Evolutionary conservation across 2,888 invertebrate genomes (phyloP).

Genomic region (Chymomyza fuscimana): DNA sequence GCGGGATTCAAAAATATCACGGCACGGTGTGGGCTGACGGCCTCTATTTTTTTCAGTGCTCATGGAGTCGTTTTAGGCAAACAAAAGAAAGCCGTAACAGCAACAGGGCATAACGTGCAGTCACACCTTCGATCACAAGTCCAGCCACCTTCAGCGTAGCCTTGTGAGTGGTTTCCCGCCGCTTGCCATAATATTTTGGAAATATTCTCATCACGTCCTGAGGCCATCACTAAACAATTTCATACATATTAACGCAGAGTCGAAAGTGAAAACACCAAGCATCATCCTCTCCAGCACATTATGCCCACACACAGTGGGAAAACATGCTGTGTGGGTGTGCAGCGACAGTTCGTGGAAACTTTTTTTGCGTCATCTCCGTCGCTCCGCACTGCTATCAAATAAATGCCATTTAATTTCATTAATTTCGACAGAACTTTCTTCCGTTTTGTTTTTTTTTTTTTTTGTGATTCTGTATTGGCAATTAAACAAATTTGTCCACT

Average conservation of each 20-base stretch:
- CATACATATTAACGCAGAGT: constrained; percentile 73
- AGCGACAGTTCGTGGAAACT: background rate
- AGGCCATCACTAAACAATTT: constrained; percentile 76
- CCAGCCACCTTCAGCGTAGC: background rate
- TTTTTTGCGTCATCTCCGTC: background rate
- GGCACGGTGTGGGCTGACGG: background rate
- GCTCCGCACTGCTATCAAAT: constrained; percentile 11
- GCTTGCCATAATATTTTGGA: constrained; percentile 65
- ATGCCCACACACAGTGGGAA: constrained; percentile 1
- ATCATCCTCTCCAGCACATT: constrained; percentile 25
- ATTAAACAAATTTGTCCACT: background rate
- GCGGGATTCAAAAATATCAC: background rate
- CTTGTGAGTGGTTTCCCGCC: constrained; percentile 25
- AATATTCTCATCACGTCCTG: constrained; percentile 68
- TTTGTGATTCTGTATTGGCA: background rate
- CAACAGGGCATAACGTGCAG: background rate
- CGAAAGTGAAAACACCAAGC: constrained; percentile 62
- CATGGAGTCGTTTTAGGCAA: constrained; percentile 21
- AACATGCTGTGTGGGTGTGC: background rate
- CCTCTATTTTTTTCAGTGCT: background rate
- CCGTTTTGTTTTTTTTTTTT: background rate
- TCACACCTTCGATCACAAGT: background rate
- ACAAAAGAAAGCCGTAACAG: constrained; percentile 41
- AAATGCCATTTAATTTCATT: constrained; percentile 68
- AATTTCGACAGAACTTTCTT: constrained; percentile 47